Base-by-base conservation (phyloP, 2,888 invertebrate species). In the Xanthorhoe spadicearia region DNA sequence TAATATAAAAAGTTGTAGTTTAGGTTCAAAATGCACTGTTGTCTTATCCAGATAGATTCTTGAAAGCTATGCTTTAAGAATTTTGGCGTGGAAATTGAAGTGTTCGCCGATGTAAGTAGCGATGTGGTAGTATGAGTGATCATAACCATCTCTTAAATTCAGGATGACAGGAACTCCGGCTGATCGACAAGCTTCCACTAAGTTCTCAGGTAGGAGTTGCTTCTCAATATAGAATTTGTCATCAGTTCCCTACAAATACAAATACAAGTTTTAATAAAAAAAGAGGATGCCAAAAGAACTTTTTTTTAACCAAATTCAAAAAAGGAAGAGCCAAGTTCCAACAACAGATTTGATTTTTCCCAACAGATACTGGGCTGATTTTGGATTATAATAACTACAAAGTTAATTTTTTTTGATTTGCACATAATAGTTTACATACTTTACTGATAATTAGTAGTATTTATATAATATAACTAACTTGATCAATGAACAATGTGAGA, bases 81-180 rank as follows among this genome's bases (percentile, higher is more conserved):
- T 95, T 82, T 96, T 96, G 2, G 96, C 95, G 87, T 99, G 99
- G 87, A 98, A 98, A 64, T 95, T 95, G 68, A 99, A 95, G 84
- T 99, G 99, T 83, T 99, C 98, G 50, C 95, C 97, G 60, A 99
- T 96, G 86, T 97, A 99, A 0, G 97, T 95, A 0, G 98, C 94
- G 72, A 99, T 97, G 83, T 98, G 99, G 83, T 95, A 99, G 83
- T 99, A 99, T 54, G 97, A 96, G 89, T 99, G 99, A 86, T 99
- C 98, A 83, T 99, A 99, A 15, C 97, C 98, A 72, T 96, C 96
- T 9, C 97, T 94, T 80, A 95, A 92, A 74, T 96, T 95, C 15
- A 96, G 91, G 60, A 96, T 94, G 0, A 96, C 94, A 13, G 96
- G 95, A 17, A 97, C 92, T 61, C 95, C 95, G 15, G 94, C 95